Conservation (phyloP, 2,888 invertebrate species). For the Tridacna crocea region DNA sequence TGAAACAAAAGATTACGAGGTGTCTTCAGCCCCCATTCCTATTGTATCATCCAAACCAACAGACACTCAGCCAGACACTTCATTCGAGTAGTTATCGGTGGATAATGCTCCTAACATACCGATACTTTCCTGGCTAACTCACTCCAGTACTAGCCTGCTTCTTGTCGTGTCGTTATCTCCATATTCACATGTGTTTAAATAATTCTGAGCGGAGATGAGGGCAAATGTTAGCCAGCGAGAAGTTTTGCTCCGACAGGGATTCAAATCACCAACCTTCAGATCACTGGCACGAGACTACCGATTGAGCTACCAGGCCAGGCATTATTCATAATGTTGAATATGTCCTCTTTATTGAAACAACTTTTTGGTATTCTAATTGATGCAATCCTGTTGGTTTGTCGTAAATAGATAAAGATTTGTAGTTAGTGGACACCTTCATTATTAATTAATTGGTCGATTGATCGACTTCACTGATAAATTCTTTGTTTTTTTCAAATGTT, state of each 20-base stretch:
- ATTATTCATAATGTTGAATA: too few relatives aligned
- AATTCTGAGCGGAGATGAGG: not conserved
- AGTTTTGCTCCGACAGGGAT: too few relatives aligned
- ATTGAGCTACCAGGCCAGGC: constrained; percentile 28
- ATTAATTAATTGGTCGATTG: too few relatives aligned
- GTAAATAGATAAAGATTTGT: too few relatives aligned
- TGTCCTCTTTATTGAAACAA: too few relatives aligned
- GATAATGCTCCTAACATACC: not conserved
- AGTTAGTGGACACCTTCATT: too few relatives aligned
- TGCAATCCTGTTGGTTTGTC: too few relatives aligned
- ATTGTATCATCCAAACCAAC: not conserved
- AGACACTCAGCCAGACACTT: not conserved
- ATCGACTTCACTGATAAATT: too few relatives aligned
- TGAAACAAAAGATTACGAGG: not conserved
- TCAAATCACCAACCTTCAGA: constrained; percentile 33
- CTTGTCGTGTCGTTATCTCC: not conserved
- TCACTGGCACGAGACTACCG: constrained; percentile 40
- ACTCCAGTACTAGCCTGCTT: not conserved
- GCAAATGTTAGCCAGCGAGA: not conserved
- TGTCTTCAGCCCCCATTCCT: not conserved
- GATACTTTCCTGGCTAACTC: not conserved
- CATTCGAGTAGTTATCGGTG: not conserved
- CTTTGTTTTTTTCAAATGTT: too few relatives aligned
- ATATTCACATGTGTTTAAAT: not conserved
- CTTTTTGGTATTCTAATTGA: too few relatives aligned